Evolutionary conservation across 2,888 invertebrate genomes (phyloP).

Genomic region (Priocnemis perturbator): DNA sequence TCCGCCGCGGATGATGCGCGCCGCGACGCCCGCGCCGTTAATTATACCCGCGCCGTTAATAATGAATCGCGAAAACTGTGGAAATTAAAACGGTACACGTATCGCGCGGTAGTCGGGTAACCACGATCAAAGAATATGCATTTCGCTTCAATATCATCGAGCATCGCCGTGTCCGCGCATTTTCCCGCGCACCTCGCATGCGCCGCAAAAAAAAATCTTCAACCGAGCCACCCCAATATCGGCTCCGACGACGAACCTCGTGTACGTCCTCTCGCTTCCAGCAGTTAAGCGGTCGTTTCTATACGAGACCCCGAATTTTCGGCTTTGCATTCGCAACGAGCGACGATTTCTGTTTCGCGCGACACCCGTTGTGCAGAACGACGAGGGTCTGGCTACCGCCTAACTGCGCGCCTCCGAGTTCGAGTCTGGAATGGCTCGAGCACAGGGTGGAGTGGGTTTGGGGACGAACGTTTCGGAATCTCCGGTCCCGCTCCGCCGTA

Average conservation of each 20-base stretch:
- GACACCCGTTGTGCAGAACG: slow-evolving; percentile 32
- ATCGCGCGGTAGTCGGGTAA: no score
- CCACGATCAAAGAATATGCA: no score
- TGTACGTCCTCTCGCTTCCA: no score
- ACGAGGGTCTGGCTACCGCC: slow-evolving; percentile 40
- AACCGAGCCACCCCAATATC: no score
- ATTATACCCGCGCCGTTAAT: not conserved
- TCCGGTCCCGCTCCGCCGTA: slow-evolving; percentile 38
- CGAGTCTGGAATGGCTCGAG: slow-evolving; percentile 40
- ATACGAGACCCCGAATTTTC: no score
- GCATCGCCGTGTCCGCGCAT: no score
- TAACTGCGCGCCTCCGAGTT: slow-evolving; percentile 46
- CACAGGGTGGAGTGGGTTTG: slow-evolving; percentile 20
- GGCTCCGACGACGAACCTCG: no score
- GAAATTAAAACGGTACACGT: not conserved
- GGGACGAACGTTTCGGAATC: slow-evolving; percentile 46
- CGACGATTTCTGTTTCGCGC: slow-evolving; percentile 1
- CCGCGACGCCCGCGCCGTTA: not conserved
- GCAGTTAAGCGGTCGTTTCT: no score
- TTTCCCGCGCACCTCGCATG: no score
- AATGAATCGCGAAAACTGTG: not conserved
- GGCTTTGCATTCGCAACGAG: no score
- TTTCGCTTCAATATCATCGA: no score
- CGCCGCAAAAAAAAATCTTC: no score
- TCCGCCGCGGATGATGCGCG: not conserved